These are phyloP conservation scores for Drosophila borealis DNA, from an alignment of 2,888 invertebrate species.

Conservation along the genomic window DNA sequence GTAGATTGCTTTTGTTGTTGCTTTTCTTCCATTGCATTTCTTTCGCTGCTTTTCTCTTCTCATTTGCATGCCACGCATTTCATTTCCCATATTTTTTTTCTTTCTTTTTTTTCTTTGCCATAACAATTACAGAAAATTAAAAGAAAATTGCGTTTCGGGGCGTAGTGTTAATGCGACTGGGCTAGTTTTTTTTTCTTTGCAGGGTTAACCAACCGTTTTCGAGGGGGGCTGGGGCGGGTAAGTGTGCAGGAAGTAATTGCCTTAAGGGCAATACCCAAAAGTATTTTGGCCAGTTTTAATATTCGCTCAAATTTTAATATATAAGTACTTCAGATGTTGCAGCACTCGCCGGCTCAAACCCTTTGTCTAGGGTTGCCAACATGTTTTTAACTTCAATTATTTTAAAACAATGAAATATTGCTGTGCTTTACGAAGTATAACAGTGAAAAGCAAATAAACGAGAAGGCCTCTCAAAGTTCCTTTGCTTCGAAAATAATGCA, in stretches of 20 bases:
- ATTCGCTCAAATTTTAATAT: constrained; percentile 11
- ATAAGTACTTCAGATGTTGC: not conserved
- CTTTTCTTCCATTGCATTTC: constrained; percentile 17
- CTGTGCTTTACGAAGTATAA: too few relatives aligned
- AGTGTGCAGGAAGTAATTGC: constrained; percentile 5
- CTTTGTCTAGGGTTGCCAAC: not conserved
- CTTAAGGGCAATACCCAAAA: not conserved
- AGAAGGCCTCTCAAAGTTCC: too few relatives aligned
- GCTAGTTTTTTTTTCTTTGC: not conserved
- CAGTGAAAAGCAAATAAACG: too few relatives aligned
- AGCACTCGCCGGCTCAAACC: too few relatives aligned
- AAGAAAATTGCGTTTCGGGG: constrained; percentile 55
- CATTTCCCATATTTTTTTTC: constrained; percentile 14
- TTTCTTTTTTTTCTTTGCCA: constrained; percentile 23
- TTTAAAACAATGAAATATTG: not conserved
- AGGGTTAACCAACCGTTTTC: constrained; percentile 4
- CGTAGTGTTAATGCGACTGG: constrained; percentile 25
- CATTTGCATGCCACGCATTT: constrained; percentile 65
- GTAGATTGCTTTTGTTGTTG: constrained; percentile 39
- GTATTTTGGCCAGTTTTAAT: not conserved
- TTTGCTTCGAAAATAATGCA: too few relatives aligned
- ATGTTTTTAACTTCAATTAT: not conserved
- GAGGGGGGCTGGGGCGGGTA: not conserved
- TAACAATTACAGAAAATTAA: constrained; percentile 67
- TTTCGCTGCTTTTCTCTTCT: constrained; percentile 18